Evolutionary conservation across 2,888 invertebrate species (phyloP), one percentile per base, ranked within the genome.

Genomic region (Hirtodrosophila histrioides): DNA sequence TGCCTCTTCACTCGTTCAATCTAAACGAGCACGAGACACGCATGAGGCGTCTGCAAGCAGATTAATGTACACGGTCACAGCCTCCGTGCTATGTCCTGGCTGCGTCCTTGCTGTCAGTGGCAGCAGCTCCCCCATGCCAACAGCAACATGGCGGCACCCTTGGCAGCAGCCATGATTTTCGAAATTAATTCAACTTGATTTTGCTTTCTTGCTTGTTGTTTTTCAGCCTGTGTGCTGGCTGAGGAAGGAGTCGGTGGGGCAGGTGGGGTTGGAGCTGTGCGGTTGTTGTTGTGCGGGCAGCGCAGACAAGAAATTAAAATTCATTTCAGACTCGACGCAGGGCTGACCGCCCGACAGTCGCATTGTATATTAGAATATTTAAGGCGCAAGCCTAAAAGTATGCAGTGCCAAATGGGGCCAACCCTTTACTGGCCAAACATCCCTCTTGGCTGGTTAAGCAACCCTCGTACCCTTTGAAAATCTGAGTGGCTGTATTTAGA

Each of bases 131-230:
- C 41, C 53, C 17, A 48, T 54, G 17, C 17, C 17, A 51, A 12
- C 54, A 17, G 40, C 36, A 36, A 67, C 62, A 68, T 75, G 77
- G 75, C 64, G 55, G 54, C 66, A 75, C 62, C 74, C 75, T 64
- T 55, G 62, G 68, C 49, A 81, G 81, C 86, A 71, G 86, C 88
- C 88, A 89, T 89, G 88, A 89, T 89, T 89, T 89, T 79, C 79
- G 69, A 88, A 89, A 89, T 89, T 88, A 86, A 89, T 86, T 86
- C 89, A 87, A 75, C 88, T 80, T 88, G 80, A 80, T 84, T 86
- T 89, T 83, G 80, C 86, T 86, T 86, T 83, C 82, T 83, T 86
- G 67, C 70, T 78, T 58, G 71, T 85, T 79, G 75, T 85, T 85
- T 88, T 88, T 77, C 68, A 46, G 67, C 45, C 27, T 24, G 43